Evolutionary conservation across 2,113 vertebrate species (phyloP).

Genomic region (Perccottus glenii): DNA sequence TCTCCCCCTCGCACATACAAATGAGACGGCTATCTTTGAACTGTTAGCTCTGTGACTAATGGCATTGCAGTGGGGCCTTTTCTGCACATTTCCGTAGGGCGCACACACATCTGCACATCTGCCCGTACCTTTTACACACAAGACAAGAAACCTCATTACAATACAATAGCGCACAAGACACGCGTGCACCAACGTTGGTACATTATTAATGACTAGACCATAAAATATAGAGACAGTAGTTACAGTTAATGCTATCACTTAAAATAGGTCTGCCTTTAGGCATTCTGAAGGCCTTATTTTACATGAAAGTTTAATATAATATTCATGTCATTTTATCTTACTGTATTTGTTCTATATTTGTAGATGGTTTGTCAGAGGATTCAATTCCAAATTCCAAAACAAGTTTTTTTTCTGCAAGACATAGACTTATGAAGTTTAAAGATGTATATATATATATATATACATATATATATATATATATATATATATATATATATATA

Average conservation of each 20-base stretch:
- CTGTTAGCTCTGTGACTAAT: conserved; percentile 65
- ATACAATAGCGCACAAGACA: background rate
- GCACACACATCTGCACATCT: background rate
- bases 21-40: conserved; percentile 58
- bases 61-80: conserved; percentile 49
- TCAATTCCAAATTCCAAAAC: too few species aligned
- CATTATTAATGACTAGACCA: background rate
- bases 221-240: conserved; percentile 1
- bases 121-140: background rate
- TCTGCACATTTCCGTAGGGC: conserved; percentile 46
- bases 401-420: too few species aligned
- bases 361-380: too few species aligned
- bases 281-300: background rate
- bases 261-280: background rate
- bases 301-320: background rate
- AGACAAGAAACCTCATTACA: background rate
- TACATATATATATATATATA: too few species aligned
- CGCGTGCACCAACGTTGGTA: background rate
- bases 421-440: too few species aligned
- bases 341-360: too few species aligned
- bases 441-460: too few species aligned
- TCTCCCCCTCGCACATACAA: conserved; percentile 39
- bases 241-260: background rate
- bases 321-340: too few species aligned
- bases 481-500: too few species aligned